Evolutionary conservation across 2,797 vertebrate species (phyloP).

Genomic region (Myotis planiceps): DNA sequence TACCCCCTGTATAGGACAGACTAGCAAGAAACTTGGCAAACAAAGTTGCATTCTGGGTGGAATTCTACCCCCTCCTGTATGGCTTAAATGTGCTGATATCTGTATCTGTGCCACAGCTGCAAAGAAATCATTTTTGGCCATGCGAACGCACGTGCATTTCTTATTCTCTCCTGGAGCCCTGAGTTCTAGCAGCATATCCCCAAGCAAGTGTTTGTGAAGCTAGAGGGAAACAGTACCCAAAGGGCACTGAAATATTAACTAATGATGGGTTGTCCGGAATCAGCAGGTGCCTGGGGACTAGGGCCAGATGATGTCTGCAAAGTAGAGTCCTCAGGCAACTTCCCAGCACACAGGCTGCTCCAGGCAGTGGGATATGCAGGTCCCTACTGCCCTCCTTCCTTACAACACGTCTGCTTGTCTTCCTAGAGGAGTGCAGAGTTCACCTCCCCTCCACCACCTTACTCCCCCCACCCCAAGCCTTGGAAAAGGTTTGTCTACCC

Average conservation of each 20-base stretch:
- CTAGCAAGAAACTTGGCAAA: conserved; percentile 79
- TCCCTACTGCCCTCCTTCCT: not conserved
- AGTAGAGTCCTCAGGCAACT: not conserved
- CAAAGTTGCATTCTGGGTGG: conserved; percentile 71
- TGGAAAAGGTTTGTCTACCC: not conserved
- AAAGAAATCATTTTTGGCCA: conserved; percentile 78
- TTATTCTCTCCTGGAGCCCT: conserved; percentile 53
- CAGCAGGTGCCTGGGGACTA: not conserved
- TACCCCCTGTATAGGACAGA: conserved; percentile 75
- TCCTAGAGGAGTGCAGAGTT: not conserved
- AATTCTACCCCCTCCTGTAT: conserved; percentile 79
- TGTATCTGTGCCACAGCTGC: conserved; percentile 71
- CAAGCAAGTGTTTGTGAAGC: conserved; percentile 57
- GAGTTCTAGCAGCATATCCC: conserved; percentile 46
- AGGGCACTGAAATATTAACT: conserved; percentile 54
- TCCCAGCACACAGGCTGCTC: not conserved
- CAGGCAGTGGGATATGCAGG: too few species aligned
- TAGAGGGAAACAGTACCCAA: not conserved
- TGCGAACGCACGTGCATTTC: not conserved
- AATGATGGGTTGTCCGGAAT: conserved; percentile 33
- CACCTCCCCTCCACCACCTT: not conserved
- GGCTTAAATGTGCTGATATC: conserved; percentile 63
- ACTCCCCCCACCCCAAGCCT: not conserved
- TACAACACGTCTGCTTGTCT: not conserved
- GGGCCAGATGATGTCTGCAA: conserved; percentile 20